Evolutionary conservation across 1,140 invertebrate species (phyloP), one percentile per base, ranked within the genome.

Genomic region (Ylistrum balloti): DNA sequence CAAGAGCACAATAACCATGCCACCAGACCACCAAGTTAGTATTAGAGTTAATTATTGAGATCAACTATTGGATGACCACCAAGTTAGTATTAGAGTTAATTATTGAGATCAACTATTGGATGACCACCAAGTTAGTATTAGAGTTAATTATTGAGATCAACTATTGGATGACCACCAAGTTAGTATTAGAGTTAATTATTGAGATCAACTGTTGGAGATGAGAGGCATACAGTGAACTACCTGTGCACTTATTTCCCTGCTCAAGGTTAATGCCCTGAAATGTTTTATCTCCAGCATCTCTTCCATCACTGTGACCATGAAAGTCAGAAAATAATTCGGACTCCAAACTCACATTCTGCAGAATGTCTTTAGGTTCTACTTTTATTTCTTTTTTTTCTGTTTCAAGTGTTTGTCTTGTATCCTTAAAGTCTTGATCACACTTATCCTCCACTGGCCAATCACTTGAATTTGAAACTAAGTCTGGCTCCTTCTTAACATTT

Each of bases 361-460:
- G 35, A 28, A 32, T 15, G 17, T 41, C 87, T 88, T 32, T 88
- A 2, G 56, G 20, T 32, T 88, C 87, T 15, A 33, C 85, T 56
- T 90, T 90, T 20, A 88, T 87, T 33, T 89, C 86, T 33, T 33
- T 35, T 86, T 90, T 48, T n/a, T n/a, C n/a, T 33, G 32, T 11
- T 88, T 45, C 32, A 38, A 17, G 13, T 32, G 10, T 13, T 17
- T 88, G 22, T 15, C 28, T 34, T 2, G 34, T 15, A n/a, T 85
- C 48, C 22, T 88, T 20, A 33, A 13, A 13, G 17, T 45, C 56
- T 17, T 74, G 56, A 74, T 5, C 9, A 74, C 5, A 28, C 56
- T 28, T n/a, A n/a, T 9, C 5, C n/a, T 28, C 33, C 3, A n/a
- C n/a, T 74, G 22, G 5, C 3, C 22, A 74, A 9, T 74, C 56